Evolutionary conservation across 2,113 vertebrate species (phyloP).

Genomic region (Aldabrachelys gigantea): DNA sequence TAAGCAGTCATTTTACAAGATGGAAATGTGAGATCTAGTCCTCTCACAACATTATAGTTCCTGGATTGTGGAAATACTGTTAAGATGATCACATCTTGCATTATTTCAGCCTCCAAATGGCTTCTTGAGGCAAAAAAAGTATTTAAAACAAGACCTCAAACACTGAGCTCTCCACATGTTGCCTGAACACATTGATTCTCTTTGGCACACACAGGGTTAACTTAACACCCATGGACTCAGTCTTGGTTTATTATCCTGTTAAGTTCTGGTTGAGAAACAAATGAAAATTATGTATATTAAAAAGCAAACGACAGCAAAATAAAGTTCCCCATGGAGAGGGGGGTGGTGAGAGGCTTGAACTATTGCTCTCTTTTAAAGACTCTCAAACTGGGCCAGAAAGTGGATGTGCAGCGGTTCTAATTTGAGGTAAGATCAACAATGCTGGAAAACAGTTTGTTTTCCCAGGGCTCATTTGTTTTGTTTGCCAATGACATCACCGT

Average conservation of each 20-base stretch:
- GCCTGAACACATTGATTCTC: not conserved
- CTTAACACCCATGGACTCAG: not conserved
- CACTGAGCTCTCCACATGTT: not conserved
- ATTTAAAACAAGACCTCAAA: not conserved
- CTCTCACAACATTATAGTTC: not conserved
- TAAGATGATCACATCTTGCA: not conserved
- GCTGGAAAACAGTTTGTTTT: slow-evolving; percentile 63
- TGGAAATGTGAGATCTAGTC: not conserved
- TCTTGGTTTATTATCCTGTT: not conserved
- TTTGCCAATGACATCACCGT: slow-evolving; percentile 71
- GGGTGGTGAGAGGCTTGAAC: not conserved
- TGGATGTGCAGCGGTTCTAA: slow-evolving; percentile 51
- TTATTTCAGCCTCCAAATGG: not conserved
- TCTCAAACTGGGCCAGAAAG: slow-evolving; percentile 32
- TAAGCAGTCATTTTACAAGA: not conserved
- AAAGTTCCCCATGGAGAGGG: not conserved
- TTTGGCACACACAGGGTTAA: not conserved
- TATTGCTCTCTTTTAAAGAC: slow-evolving; percentile 20
- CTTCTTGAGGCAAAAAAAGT: not conserved
- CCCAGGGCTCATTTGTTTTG: slow-evolving; percentile 66
- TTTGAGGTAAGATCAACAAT: slow-evolving; percentile 43
- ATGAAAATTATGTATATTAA: not conserved
- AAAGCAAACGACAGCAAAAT: slow-evolving; percentile 34
- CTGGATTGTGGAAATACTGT: not conserved
- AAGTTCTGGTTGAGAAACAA: not conserved